Evolutionary conservation across 1,140 invertebrate genomes (phyloP), one percentile per base, ranked within the genome.

Genomic region (Listronotus bonariensis): DNA sequence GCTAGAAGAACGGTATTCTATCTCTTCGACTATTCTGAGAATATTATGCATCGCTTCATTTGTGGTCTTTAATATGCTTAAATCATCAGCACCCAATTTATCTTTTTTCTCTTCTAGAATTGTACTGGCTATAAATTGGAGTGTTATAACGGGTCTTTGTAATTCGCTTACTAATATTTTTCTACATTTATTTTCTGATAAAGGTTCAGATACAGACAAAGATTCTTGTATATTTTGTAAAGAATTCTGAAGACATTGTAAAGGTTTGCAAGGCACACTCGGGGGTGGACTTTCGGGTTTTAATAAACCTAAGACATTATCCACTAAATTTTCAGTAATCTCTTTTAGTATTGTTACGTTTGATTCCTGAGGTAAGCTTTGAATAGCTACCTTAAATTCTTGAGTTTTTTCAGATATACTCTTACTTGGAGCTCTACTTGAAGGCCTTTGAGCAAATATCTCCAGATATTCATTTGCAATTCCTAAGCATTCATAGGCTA

Each of bases 161-260:
- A 77, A 34, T 64, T 77, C 76, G 10, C 59, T 55, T 0, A 65
- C 32, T 9, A 73, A 41, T 34, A 72, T 71, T 67, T 76, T 73
- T 17, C 61, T 62, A 20, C 52, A 43, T 65, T 76, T 76, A 36
- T 65, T 67, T 60, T 72, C 61, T 4, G 49, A 34, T 14, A 15
- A 59, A 14, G 66, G n/a, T 31, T 74, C 69, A 18, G 65, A 40
- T 3, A 54, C 62, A 32, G 67, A 58, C 4, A 75, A 32, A 5
- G 57, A 59, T 63, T 76, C 74, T 61, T 76, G 74, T 12, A 77
- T 61, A 32, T 68, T 70, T 58, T 75, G 72, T 9, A 78, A 53
- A 0, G 78, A 78, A 32, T 80, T 79, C 48, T 81, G 77, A 0
- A 82, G 59, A 64, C 32, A 56, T 8, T 57, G 46, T 10, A 70